Evolutionary conservation across 2,888 invertebrate genomes (phyloP).

Genomic region (Sussaba pulchella): DNA sequence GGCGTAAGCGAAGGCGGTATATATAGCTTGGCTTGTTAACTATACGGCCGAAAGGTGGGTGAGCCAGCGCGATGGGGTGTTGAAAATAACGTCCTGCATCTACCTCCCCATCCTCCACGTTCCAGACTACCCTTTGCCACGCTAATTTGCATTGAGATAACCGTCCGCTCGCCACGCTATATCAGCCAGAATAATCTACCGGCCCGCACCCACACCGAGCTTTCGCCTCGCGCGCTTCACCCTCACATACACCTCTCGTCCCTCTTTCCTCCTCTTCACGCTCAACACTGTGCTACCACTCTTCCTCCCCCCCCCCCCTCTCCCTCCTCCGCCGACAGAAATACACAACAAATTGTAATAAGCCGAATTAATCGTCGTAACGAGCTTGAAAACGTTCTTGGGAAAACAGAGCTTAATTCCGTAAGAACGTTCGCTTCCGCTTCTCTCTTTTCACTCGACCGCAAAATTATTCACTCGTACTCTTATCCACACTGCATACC

Average conservation of each 20-base stretch:
- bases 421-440: slow-evolving; percentile 2
- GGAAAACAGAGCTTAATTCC: slow-evolving; percentile 19
- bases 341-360: slow-evolving; percentile 60
- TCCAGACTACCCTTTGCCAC: slow-evolving; percentile 38
- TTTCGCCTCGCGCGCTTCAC: slow-evolving; percentile 30
- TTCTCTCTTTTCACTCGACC: background rate
- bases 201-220: slow-evolving; percentile 27
- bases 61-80: slow-evolving; percentile 41
- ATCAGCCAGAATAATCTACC: slow-evolving; percentile 62
- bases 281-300: no score
- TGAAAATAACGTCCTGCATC: slow-evolving; percentile 58
- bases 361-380: slow-evolving; percentile 60
- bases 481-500: background rate
- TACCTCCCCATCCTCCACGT: slow-evolving; percentile 36
- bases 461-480: slow-evolving; percentile 8
- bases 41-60: background rate
- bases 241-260: background rate
- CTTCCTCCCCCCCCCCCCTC: background rate
- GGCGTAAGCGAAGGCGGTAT: slow-evolving; percentile 12
- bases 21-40: background rate
- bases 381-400: slow-evolving; percentile 49
- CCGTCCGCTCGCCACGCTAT: slow-evolving; percentile 63
- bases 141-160: slow-evolving; percentile 67
- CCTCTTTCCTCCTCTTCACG: background rate
- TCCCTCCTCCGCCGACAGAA: background rate